Conservation (phyloP, 2,113 vertebrate species). For the Phyllostomus discolor region DNA sequence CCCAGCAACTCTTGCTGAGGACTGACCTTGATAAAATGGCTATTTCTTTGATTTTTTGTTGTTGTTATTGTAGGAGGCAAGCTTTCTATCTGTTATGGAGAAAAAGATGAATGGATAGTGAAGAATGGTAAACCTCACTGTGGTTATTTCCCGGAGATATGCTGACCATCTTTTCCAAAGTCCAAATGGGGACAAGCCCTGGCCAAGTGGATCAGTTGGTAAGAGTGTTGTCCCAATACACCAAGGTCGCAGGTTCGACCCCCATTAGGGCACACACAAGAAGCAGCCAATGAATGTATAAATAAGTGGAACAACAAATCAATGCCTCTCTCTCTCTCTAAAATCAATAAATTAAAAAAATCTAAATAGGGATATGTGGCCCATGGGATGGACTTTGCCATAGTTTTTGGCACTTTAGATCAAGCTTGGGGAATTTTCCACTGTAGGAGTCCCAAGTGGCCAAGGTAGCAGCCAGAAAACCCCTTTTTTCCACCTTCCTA, state of each 20-base stretch:
- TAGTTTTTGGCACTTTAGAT: neutral
- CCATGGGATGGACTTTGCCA: neutral
- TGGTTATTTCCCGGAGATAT: neutral
- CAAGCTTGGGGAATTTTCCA: neutral
- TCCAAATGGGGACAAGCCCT: neutral
- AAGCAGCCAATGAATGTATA: too few relatives aligned
- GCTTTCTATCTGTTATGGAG: neutral
- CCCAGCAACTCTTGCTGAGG: neutral
- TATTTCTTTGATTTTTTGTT: neutral
- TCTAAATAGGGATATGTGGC: neutral
- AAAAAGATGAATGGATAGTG: neutral
- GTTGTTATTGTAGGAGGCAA: neutral
- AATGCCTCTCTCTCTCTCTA: too few relatives aligned
- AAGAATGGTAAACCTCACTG: neutral
- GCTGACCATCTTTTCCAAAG: neutral
- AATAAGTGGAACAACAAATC: too few relatives aligned
- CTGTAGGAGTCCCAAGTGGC: neutral
- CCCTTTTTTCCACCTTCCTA: neutral
- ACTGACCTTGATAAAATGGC: neutral
- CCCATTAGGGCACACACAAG: too few relatives aligned
- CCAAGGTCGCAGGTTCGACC: too few relatives aligned
- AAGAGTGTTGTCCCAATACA: too few relatives aligned
- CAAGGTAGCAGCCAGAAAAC: neutral
- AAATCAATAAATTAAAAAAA: neutral
- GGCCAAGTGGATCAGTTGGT: too few relatives aligned